Conservation (phyloP, 2,888 invertebrate species). For the Gnatocerus cornutus region DNA sequence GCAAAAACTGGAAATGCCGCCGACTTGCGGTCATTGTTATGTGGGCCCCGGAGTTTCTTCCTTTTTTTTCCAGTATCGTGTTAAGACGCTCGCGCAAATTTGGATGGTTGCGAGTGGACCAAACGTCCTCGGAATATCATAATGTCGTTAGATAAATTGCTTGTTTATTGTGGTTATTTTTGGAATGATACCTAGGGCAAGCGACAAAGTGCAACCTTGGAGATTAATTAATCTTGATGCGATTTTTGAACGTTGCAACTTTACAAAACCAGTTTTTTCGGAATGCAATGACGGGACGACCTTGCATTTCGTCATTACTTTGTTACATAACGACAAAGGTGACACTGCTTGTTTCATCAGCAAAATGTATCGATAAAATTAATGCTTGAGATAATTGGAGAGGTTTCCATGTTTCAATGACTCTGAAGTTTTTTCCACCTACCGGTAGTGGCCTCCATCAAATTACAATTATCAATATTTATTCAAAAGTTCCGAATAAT, state of each 20-base stretch:
- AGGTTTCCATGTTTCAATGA: too few relatives aligned
- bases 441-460: too few relatives aligned
- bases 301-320: constrained; percentile 21
- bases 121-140: constrained; percentile 31
- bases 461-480: too few relatives aligned
- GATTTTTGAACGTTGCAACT: background rate
- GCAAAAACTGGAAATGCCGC: constrained; percentile 20
- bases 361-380: too few relatives aligned
- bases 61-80: background rate
- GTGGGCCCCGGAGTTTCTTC: background rate
- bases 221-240: constrained; percentile 21
- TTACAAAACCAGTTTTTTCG: constrained; percentile 12
- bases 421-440: too few relatives aligned
- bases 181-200: constrained; percentile 16
- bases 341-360: too few relatives aligned
- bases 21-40: background rate
- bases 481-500: too few relatives aligned
- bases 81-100: too few relatives aligned
- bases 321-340: background rate
- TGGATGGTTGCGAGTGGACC: background rate
- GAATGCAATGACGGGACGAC: constrained; percentile 4
- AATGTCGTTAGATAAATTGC: constrained; percentile 29
- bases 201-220: constrained; percentile 21
- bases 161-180: constrained; percentile 32
- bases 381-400: too few relatives aligned